Conservation (phyloP, 2,888 invertebrate species). For the Cantharis nigra region DNA sequence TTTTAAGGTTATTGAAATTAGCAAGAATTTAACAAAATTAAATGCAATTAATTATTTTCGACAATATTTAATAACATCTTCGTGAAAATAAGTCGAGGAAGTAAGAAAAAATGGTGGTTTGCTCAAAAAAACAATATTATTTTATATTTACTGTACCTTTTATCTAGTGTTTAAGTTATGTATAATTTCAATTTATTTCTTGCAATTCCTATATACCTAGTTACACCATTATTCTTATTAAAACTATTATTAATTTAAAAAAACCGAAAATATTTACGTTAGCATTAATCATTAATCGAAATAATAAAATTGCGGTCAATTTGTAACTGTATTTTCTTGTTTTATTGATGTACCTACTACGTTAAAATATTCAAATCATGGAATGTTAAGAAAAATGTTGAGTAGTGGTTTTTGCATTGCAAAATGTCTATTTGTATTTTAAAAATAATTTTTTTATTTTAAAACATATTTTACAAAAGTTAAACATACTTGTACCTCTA, state of each 20-base stretch:
- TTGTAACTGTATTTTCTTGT: neutral
- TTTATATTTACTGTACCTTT: neutral
- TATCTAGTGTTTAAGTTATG: neutral
- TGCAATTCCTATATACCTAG: neutral
- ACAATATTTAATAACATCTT: neutral
- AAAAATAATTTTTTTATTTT: neutral
- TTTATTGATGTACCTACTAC: neutral
- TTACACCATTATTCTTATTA: neutral
- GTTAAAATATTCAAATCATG: neutral
- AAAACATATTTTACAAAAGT: no score
- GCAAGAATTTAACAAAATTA: neutral
- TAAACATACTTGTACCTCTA: no score
- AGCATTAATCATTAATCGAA: neutral
- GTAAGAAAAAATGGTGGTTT: neutral
- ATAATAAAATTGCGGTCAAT: neutral
- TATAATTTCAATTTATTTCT: neutral
- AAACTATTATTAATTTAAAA: neutral
- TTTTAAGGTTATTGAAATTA: neutral
- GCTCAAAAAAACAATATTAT: neutral
- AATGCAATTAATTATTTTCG: neutral
- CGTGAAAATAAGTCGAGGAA: neutral
- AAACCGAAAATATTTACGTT: neutral
- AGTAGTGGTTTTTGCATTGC: neutral
- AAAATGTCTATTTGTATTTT: neutral
- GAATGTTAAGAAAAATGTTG: neutral